Evolutionary conservation across 2,888 invertebrate species (phyloP).

Genomic region (Slavum lentiscoides): DNA sequence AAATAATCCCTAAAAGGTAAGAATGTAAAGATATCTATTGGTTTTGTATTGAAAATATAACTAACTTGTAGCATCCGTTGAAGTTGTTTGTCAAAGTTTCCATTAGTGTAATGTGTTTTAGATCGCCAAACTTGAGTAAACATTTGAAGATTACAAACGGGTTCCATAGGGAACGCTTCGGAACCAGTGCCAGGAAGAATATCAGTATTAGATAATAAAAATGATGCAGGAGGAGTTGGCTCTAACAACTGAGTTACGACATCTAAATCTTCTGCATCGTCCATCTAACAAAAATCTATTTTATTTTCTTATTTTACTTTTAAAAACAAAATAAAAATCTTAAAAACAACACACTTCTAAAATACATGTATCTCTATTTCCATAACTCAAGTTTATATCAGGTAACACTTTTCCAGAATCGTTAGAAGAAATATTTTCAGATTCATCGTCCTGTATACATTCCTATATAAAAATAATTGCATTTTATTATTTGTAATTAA

Average conservation of each 20-base stretch:
- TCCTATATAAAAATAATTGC: conserved; percentile 1
- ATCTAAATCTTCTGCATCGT: conserved; percentile 81
- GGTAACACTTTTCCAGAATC: conserved; percentile 67
- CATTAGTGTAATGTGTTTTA: conserved; percentile 61
- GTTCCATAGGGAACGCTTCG: conserved; percentile 56
- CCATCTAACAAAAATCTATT: conserved; percentile 64
- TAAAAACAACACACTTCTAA: conserved; percentile 66
- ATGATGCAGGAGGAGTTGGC: conserved; percentile 73
- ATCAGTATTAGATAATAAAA: conserved; percentile 79
- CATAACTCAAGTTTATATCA: conserved; percentile 71
- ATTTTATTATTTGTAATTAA: neutral
- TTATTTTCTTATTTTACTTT: neutral
- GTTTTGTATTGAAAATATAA: conserved; percentile 3
- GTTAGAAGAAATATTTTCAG: conserved; percentile 63
- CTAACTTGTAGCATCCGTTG: conserved; percentile 64
- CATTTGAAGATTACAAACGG: conserved; percentile 76
- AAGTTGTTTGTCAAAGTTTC: conserved; percentile 62
- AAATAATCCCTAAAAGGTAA: conserved; percentile 62
- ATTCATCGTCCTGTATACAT: conserved; percentile 52
- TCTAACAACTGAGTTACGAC: conserved; percentile 75
- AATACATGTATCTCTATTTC: conserved; percentile 79
- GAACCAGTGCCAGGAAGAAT: conserved; percentile 67
- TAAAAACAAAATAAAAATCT: neutral
- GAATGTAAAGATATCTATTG: neutral
- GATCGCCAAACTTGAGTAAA: conserved; percentile 77